Base-by-base conservation (phyloP, 2,113 vertebrate species). In the Calidris pugnax region DNA sequence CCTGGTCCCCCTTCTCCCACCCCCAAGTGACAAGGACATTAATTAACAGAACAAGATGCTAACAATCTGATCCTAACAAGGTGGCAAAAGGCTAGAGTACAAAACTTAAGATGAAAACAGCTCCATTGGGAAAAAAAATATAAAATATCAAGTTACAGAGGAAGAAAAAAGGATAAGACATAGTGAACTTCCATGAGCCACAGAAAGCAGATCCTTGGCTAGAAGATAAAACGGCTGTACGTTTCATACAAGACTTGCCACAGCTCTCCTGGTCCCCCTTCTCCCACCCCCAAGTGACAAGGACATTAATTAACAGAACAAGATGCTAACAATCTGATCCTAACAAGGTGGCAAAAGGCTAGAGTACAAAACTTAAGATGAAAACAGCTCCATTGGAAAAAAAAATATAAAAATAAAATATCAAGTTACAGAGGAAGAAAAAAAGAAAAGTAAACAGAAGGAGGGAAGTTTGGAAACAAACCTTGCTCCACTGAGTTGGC, bases 121-220 rank as follows among this genome's bases (percentile, higher is more conserved):
- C 51, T 80, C 51, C 85, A 35, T 12, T 37, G 77, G 68, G n/a
- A n/a, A 48, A 79, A 63, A 62, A 35, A 47, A 47, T 47, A 47
- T 22, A 81, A 63, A n/a, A 92, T 14, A 86, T 13, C 76, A 39
- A 45, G 45, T 80, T 48, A 92, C 26, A 68, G n/a, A 48, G 23
- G 26, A 43, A 68, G 19, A 26, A 68, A 21, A 57, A 19, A 51
- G 14, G n/a, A n/a, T n/a, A n/a, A n/a, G n/a, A n/a, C n/a, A n/a
- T n/a, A n/a, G n/a, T n/a, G n/a, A n/a, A n/a, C n/a, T n/a, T n/a
- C n/a, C n/a, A n/a, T n/a, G n/a, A 92, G 74, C 71, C 74, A n/a
- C 50, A 69, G 45, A 67, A 76, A 63, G 47, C 2, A 0, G 87
- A 76, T 90, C 84, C 95, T 96, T 93, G 95, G 87, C 96, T 94